Percentiles rank a stretch among this genome's conserved stretches.
Evolutionary conservation across 2,888 invertebrate species (phyloP).

Genomic region (Mesorhabditis sp.): DNA sequence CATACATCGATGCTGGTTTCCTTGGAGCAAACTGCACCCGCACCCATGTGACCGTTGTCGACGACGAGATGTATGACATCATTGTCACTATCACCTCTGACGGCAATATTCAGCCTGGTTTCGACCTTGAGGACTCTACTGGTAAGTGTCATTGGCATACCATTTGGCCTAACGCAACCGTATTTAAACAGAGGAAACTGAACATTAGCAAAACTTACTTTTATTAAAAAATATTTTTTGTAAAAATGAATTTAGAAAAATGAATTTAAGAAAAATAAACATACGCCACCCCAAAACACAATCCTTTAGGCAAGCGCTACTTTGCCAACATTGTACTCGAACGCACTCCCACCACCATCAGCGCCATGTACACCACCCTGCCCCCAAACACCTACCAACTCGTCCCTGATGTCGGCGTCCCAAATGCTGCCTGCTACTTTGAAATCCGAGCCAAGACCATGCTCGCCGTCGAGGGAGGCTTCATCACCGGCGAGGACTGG

Average conservation of each 20-base stretch:
- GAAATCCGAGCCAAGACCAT: conserved; percentile 16
- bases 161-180: too few relatives aligned
- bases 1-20: conserved; percentile 24
- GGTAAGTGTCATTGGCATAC: conserved; percentile 15
- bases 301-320: conserved; percentile 6
- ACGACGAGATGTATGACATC: conserved; percentile 33
- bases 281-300: not conserved
- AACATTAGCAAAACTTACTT: too few relatives aligned
- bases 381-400: conserved; percentile 28
- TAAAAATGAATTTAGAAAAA: too few relatives aligned
- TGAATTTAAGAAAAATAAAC: too few relatives aligned
- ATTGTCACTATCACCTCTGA: conserved; percentile 28
- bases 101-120: conserved; percentile 25
- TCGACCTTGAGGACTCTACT: conserved; percentile 25
- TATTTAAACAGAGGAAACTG: too few relatives aligned
- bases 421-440: conserved; percentile 16
- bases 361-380: conserved; percentile 14
- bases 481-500: conserved; percentile 19
- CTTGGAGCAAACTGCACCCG: conserved; percentile 28
- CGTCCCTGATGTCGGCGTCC: conserved; percentile 26
- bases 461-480: conserved; percentile 30
- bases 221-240: too few relatives aligned
- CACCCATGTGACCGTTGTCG: conserved; percentile 25
- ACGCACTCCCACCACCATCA: conserved; percentile 8
- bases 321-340: conserved; percentile 12